These are phyloP conservation scores for Rhinoptilus africanus DNA, from an alignment of 2,113 vertebrate species.

Conservation along the genomic window DNA sequence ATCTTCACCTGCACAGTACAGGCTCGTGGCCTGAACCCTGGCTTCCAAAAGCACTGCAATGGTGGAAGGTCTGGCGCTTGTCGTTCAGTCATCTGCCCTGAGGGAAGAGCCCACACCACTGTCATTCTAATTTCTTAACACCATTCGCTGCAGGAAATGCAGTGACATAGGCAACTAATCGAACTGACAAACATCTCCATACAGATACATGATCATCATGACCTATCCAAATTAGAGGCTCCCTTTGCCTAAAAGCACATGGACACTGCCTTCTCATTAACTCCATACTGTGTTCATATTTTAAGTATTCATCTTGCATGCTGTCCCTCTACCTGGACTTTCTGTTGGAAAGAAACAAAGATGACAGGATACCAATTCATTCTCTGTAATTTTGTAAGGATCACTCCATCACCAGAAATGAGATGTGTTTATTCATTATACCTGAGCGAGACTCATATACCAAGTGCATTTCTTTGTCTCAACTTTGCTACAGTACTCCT, in stretches of 20 bases:
- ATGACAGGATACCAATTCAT: background rate
- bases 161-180: background rate
- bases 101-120: background rate
- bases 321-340: background rate
- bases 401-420: background rate
- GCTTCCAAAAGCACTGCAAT: background rate
- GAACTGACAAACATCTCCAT: background rate
- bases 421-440: background rate
- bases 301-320: background rate
- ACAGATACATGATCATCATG: background rate
- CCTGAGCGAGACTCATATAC: background rate
- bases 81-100: background rate
- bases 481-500: background rate
- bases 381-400: background rate
- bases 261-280: background rate
- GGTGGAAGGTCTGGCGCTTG: background rate
- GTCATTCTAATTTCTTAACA: background rate
- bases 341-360: background rate
- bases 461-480: background rate
- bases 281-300: background rate
- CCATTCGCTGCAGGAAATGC: background rate
- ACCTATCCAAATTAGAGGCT: background rate
- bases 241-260: background rate
- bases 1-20: background rate
- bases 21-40: accelerated